Conservation (phyloP, 2,113 vertebrate species). For the Litocranius walleri region DNA sequence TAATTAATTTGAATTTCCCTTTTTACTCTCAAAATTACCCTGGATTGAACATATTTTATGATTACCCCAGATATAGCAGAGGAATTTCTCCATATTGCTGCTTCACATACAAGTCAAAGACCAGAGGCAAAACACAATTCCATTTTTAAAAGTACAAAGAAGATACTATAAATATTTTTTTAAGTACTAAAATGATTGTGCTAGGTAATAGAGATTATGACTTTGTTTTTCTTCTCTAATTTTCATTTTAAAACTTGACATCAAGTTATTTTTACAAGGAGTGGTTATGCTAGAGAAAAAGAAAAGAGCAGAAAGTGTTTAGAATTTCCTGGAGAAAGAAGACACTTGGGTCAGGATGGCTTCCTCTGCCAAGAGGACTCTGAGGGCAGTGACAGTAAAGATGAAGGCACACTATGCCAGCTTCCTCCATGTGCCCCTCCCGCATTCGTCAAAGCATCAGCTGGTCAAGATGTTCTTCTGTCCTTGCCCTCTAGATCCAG, state of each 20-base stretch:
- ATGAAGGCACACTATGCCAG: accelerated
- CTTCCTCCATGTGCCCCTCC: constrained; percentile 4
- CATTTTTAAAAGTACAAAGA: neutral
- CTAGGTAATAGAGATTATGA: neutral
- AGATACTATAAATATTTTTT: neutral
- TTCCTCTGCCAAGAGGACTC: neutral
- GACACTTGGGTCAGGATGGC: neutral
- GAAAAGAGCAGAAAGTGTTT: neutral
- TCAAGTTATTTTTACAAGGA: neutral
- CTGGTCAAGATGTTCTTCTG: constrained; percentile 65
- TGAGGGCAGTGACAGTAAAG: neutral
- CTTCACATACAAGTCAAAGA: neutral
- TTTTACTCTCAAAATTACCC: neutral
- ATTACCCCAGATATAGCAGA: neutral
- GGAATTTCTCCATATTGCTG: neutral
- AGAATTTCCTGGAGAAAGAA: neutral
- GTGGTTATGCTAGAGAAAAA: neutral
- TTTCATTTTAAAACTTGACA: neutral
- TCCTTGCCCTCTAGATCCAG: constrained; percentile 64
- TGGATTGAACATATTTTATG: neutral
- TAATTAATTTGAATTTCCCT: neutral
- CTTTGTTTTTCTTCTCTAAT: neutral
- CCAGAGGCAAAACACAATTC: neutral
- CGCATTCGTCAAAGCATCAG: constrained; percentile 76
- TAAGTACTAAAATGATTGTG: neutral